phyloP scores from a whole-genome alignment of 2,888 invertebrate genomes.

The Acleris literana region DNA sequence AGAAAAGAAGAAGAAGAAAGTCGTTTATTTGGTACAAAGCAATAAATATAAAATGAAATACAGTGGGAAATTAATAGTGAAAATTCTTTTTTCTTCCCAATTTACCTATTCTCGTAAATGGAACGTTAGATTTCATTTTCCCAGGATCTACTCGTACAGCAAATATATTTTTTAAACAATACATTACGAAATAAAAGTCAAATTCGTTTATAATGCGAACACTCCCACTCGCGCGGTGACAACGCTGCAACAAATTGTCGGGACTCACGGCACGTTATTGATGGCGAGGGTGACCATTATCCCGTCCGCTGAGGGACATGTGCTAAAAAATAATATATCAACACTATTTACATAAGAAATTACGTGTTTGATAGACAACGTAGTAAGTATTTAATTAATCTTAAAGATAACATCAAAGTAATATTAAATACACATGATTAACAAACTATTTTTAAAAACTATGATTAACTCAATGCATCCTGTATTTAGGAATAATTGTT shows the following conservation, averaged over 20 bases:
- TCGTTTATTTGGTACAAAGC: too few species aligned
- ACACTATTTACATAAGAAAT: conserved; percentile 34
- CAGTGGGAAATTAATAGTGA: too few species aligned
- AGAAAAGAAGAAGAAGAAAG: too few species aligned
- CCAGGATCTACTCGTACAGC: background rate
- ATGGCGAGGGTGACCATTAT: conserved; percentile 37
- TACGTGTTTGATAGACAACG: background rate
- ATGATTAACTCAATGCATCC: too few species aligned
- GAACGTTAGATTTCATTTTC: background rate
- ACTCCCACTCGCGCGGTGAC: conserved; percentile 40
- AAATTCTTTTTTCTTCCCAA: too few species aligned
- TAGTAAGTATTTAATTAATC: conserved; percentile 1
- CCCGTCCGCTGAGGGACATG: conserved; percentile 32
- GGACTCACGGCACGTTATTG: conserved; percentile 46
- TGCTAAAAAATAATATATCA: conserved; percentile 31
- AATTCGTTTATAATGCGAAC: conserved; percentile 23
- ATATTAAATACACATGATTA: background rate
- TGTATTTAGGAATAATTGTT: too few species aligned
- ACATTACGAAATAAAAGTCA: background rate
- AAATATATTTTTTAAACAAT: too few species aligned
- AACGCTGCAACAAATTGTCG: conserved; percentile 49
- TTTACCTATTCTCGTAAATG: too few species aligned
- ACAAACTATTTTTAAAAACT: background rate
- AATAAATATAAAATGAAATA: too few species aligned
- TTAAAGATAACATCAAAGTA: background rate